These are phyloP conservation scores for Chymomyza caudatula DNA, from an alignment of 2,888 invertebrate genomes.

Conservation along the genomic window DNA sequence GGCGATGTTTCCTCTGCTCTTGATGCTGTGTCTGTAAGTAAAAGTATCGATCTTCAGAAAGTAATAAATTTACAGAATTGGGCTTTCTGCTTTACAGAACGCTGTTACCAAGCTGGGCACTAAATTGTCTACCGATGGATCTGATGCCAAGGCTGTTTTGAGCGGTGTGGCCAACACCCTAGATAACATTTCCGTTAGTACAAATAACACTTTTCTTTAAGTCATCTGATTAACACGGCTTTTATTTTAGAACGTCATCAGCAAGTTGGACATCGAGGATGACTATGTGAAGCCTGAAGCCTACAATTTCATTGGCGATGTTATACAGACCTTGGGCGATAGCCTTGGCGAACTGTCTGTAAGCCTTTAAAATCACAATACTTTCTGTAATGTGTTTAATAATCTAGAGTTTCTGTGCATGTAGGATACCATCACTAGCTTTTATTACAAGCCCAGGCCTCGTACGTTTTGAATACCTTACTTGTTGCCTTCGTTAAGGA, in stretches of 20 bases:
- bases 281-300: too few relatives aligned
- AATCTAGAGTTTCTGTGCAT: not conserved
- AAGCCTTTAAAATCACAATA: too few relatives aligned
- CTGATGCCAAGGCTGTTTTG: not conserved
- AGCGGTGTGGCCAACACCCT: not conserved
- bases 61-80: not conserved
- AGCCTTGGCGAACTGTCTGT: slow-evolving; percentile 39
- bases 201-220: not conserved
- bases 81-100: not conserved
- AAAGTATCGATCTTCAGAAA: not conserved
- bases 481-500: too few relatives aligned
- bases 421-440: not conserved
- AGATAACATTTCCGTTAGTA: not conserved
- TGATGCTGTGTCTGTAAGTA: slow-evolving; percentile 42
- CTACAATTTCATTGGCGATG: too few relatives aligned
- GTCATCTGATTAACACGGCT: not conserved
- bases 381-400: not conserved
- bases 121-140: not conserved
- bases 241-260: slow-evolving; percentile 22
- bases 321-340: slow-evolving; percentile 24
- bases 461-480: too few relatives aligned
- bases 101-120: not conserved
- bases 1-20: slow-evolving; percentile 24
- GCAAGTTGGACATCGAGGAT: too few relatives aligned
- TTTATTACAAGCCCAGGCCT: not conserved